phyloP scores from a whole-genome alignment of 2,888 invertebrate species.

The Amiota minor region DNA sequence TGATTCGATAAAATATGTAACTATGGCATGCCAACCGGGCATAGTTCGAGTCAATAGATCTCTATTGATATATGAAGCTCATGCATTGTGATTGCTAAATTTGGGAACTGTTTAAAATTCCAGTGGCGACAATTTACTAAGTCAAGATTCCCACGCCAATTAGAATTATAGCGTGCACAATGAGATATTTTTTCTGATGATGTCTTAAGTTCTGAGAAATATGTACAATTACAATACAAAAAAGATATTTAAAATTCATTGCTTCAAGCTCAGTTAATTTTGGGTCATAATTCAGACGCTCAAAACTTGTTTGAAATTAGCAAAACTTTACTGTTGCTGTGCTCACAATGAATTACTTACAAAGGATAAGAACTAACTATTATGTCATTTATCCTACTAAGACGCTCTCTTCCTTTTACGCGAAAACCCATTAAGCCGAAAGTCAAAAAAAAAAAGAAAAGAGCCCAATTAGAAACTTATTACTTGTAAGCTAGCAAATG shows the following conservation, averaged over 20 bases:
- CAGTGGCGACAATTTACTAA: slow-evolving; percentile 15
- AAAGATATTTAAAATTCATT: too few species aligned
- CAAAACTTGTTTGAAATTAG: too few species aligned
- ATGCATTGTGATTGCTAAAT: slow-evolving; percentile 8
- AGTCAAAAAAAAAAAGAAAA: not conserved
- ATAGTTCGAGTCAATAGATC: not conserved
- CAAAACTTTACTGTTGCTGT: too few species aligned
- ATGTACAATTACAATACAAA: too few species aligned
- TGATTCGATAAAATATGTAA: slow-evolving; percentile 35
- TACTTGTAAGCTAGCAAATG: not conserved
- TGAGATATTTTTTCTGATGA: not conserved
- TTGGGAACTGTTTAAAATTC: slow-evolving; percentile 18
- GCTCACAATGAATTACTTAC: not conserved
- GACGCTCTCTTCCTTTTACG: not conserved
- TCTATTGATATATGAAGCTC: not conserved
- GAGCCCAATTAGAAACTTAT: slow-evolving; percentile 11
- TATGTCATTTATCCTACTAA: not conserved
- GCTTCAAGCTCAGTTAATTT: too few species aligned
- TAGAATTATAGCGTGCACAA: slow-evolving; percentile 48
- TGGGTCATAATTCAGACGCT: too few species aligned
- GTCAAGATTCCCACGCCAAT: slow-evolving; percentile 59
- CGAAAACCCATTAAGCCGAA: not conserved
- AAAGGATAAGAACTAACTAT: slow-evolving; percentile 4
- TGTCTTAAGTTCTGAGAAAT: too few species aligned
- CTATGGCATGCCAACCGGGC: not conserved